Conservation (phyloP, 2,888 invertebrate species). For the Zygothrica quintamaculata region DNA sequence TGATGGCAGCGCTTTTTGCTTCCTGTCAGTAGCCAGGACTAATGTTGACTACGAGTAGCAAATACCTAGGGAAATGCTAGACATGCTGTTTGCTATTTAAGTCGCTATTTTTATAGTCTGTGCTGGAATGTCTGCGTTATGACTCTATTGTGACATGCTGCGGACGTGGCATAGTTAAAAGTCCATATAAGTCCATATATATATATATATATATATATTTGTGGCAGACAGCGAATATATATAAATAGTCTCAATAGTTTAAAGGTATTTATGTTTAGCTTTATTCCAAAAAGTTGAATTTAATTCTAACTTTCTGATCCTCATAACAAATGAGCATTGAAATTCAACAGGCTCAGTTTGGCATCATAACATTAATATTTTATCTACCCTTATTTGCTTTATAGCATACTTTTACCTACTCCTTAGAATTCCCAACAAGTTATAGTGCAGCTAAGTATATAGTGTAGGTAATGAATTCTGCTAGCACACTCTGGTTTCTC, state of each 20-base stretch:
- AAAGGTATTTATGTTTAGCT: no score
- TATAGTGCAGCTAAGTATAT: background rate
- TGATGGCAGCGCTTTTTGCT: slow-evolving; percentile 14
- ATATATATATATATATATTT: no score
- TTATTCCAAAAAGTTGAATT: no score
- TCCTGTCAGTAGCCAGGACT: background rate
- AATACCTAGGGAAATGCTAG: slow-evolving; percentile 40
- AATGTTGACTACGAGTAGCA: background rate
- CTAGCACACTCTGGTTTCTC: slow-evolving; percentile 86
- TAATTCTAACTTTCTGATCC: no score
- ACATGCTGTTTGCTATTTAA: slow-evolving; percentile 70
- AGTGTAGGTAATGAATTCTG: rapidly evolving
- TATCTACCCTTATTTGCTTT: no score
- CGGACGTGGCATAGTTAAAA: slow-evolving; percentile 67
- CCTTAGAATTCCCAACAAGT: slow-evolving; percentile 19
- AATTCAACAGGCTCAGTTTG: no score
- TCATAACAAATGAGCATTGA: no score
- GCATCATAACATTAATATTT: no score
- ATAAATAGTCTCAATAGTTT: no score
- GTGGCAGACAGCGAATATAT: slow-evolving; percentile 15
- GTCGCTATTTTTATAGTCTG: slow-evolving; percentile 70
- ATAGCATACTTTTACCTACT: no score
- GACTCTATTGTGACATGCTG: slow-evolving; percentile 68
- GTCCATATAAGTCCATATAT: no score
- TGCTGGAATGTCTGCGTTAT: slow-evolving; percentile 67